A percentile compares a stretch with the other conserved stretches of the same genome.
Conservation (phyloP, 2,113 vertebrate species). For the Romanogobio albipinnatus region DNA sequence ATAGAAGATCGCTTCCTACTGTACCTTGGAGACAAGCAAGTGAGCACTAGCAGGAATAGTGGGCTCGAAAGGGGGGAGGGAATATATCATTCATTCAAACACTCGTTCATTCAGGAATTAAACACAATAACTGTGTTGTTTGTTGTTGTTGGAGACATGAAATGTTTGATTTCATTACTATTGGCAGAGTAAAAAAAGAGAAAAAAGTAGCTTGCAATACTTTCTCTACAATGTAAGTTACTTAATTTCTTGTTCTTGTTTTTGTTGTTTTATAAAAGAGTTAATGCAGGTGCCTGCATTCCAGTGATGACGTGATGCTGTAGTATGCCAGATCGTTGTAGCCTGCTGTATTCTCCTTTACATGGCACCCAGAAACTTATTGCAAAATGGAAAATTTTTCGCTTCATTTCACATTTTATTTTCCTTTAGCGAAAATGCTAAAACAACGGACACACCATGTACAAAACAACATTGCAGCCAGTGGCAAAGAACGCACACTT, state of each 20-base stretch:
- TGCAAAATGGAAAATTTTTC: neutral
- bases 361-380: neutral
- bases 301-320: neutral
- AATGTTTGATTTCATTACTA: neutral
- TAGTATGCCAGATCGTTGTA: neutral
- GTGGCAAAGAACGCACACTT: too few relatives aligned
- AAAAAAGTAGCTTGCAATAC: neutral
- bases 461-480: neutral
- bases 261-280: neutral
- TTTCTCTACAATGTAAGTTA: neutral
- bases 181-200: neutral
- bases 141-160: neutral
- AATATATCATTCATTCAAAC: neutral
- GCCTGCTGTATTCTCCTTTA: neutral
- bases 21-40: conserved; percentile 90
- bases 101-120: neutral
- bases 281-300: neutral
- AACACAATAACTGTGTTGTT: neutral
- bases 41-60: conserved; percentile 70
- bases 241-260: neutral
- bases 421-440: neutral
- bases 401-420: too few relatives aligned
- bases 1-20: conserved; percentile 89
- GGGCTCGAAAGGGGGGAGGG: neutral
- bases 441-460: neutral